Conservation (phyloP, 2,888 invertebrate species). For the Poecilus cupreus region DNA sequence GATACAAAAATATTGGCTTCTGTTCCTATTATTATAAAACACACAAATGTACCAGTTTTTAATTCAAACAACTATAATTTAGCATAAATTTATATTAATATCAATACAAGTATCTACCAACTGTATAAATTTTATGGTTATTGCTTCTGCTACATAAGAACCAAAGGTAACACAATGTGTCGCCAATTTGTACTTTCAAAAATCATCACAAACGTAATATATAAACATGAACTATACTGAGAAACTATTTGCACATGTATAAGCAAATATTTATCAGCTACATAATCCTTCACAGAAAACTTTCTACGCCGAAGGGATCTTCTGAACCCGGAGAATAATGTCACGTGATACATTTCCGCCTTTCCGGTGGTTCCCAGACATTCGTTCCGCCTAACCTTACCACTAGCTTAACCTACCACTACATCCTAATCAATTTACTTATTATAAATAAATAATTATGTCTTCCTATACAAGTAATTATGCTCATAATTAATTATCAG, state of each 20-base stretch:
- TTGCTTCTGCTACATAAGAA: too few relatives aligned
- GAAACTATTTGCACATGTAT: not conserved
- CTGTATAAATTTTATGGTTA: too few relatives aligned
- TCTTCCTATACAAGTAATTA: not conserved
- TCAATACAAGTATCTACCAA: too few relatives aligned
- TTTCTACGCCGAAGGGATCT: conserved; percentile 42
- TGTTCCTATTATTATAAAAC: too few relatives aligned
- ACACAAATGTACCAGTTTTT: too few relatives aligned
- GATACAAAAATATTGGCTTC: too few relatives aligned
- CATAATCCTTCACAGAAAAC: conserved; percentile 18
- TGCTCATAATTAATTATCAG: conserved; percentile 8
- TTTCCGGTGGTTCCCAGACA: not conserved
- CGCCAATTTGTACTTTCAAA: conserved; percentile 21
- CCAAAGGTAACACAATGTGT: too few relatives aligned
- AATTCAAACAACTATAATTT: too few relatives aligned
- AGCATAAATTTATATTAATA: too few relatives aligned
- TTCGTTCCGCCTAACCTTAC: not conserved
- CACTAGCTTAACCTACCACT: not conserved
- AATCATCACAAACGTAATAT: not conserved
- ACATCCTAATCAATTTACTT: not conserved
- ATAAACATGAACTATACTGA: not conserved
- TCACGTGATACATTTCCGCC: conserved; percentile 9
- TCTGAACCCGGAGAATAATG: conserved; percentile 13
- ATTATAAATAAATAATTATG: not conserved
- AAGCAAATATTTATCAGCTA: conserved; percentile 16